phyloP scores from a whole-genome alignment of 2,888 invertebrate genomes.

The Nudaria mundana region DNA sequence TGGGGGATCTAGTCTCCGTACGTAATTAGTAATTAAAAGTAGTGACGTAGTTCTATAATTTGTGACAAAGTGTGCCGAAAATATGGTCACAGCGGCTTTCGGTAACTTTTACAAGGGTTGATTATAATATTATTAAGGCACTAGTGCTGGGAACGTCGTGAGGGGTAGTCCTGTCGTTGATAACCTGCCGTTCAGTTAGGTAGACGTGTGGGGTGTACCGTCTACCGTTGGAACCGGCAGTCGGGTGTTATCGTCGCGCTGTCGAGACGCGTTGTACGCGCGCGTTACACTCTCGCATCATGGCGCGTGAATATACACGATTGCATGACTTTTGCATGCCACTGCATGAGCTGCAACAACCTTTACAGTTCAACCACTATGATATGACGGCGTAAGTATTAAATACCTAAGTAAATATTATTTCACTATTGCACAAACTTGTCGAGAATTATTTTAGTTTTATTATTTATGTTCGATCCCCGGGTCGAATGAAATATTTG shows the following conservation, averaged over 20 bases:
- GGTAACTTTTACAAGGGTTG: neutral
- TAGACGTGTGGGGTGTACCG: conserved; percentile 5
- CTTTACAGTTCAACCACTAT: conserved; percentile 39
- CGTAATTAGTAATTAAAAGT: too few species aligned
- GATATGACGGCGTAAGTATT: conserved; percentile 49
- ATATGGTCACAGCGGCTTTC: neutral
- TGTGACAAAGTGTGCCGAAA: too few species aligned
- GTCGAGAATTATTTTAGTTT: too few species aligned
- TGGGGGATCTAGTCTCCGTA: too few species aligned
- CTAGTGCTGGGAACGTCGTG: neutral
- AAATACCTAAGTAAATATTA: neutral
- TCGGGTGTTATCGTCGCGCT: conserved; percentile 25
- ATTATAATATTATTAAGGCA: neutral
- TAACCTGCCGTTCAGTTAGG: neutral
- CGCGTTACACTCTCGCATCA: conserved; percentile 21
- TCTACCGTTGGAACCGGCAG: conserved; percentile 11
- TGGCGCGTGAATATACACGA: conserved; percentile 49
- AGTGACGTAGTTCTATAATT: too few species aligned
- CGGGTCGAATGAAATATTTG: too few species aligned
- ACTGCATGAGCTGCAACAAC: conserved; percentile 49
- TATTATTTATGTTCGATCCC: too few species aligned
- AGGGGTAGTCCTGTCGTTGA: conserved; percentile 1
- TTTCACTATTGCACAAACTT: neutral
- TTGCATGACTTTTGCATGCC: conserved; percentile 52
- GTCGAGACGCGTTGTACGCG: conserved; percentile 24